Base-by-base conservation (phyloP, 1,140 invertebrate genomes). In the Drosophila gunungcola region DNA sequence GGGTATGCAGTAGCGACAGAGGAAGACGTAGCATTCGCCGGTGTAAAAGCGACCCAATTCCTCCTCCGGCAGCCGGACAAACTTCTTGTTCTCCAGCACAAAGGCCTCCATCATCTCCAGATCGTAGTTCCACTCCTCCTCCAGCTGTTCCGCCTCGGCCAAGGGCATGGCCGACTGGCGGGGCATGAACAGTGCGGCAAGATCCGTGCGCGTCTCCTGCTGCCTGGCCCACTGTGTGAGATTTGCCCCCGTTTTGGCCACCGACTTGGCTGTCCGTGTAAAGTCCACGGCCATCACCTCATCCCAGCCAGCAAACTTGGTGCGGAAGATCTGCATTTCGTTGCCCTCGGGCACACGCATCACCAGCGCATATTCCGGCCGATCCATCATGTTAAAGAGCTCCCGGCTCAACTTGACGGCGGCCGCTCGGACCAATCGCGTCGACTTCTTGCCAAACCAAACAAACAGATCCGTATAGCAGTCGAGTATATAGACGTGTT, bases 251-350 rank as follows among this genome's bases (percentile, higher is more conserved):
- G 98, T 98, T 90, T 98, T 96, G 32, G 96, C 96, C 1, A 99
- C 98, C 2, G 98, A 99, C 92, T 99, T 98, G 0, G 98, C 98
- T 2, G 99, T 99, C 75, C 99, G 95, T 10, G 99, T 99, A 92
- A 99, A 99, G 94, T 99, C 99, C 4, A 99, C 98, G 2, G 98
- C 98, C 74, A 99, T 98, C 1, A 99, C 98, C 94, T 99, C 98
- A 92, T 99, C 99, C 99, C 99, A 99, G 9, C 97, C 98, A 49
- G 95, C 93, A 93, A 99, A 99, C 93, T 99, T 99, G 3, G 96
- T 97, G 93, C 99, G 99, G 93, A 99, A 99, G 63, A 99, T 96
- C 92, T 96, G 95, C 51, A 96, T 95, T 91, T 96, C 96, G 12
- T 96, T 97, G 61, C 96, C 97, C 93, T 98, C 97, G 91, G 97